A percentile compares a stretch with the other conserved stretches of the same genome.
Conservation (phyloP, 1,140 invertebrate species). For the Trigoniulus corallinus region DNA sequence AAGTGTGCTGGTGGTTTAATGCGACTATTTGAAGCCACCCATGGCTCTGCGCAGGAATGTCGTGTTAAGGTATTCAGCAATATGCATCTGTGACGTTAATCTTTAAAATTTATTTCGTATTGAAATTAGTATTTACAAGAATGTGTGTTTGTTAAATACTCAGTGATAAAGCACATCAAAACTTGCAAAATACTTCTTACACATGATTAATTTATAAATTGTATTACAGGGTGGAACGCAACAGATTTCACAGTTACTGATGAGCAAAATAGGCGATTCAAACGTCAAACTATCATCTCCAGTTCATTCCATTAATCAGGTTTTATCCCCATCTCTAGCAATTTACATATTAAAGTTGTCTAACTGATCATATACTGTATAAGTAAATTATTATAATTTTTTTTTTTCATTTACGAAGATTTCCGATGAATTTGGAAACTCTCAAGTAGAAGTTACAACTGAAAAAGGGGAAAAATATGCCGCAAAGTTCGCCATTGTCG, state of each 20-base stretch:
- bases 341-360: no score
- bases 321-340: no score
- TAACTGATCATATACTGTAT: background rate
- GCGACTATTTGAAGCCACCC: constrained; percentile 21
- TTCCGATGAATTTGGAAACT: background rate
- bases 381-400: background rate
- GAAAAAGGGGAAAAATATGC: constrained; percentile 15
- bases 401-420: background rate
- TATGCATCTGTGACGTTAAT: no score
- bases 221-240: constrained; percentile 27
- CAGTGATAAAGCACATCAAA: no score
- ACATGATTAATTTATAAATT: background rate
- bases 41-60: constrained; percentile 25
- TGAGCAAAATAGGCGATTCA: constrained; percentile 18
- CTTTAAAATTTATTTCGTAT: no score
- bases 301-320: constrained; percentile 23
- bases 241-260: constrained; percentile 23
- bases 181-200: no score
- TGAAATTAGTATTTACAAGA: no score
- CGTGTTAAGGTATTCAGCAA: constrained; percentile 21
- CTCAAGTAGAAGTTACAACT: constrained; percentile 16
- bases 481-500: constrained; percentile 3
- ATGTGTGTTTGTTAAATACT: no score
- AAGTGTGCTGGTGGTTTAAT: constrained; percentile 23
- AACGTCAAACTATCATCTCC: constrained; percentile 21